Base-by-base conservation (phyloP, 2,797 vertebrate genomes). In the Avahi laniger region DNA sequence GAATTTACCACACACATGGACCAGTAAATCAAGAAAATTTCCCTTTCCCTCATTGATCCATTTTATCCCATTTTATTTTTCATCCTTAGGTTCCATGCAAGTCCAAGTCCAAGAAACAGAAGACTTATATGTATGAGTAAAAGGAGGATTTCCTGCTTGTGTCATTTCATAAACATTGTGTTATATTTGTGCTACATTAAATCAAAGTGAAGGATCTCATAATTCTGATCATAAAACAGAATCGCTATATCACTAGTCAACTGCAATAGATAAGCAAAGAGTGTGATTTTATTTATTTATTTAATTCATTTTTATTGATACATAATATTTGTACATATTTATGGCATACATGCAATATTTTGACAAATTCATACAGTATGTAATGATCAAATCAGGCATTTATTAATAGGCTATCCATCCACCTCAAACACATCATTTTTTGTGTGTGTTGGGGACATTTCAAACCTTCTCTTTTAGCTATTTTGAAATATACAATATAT, bases 1-100 rank as follows among this genome's bases (percentile, higher is more conserved):
- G 20, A 26, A 52, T 70, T 54, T 90, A 6, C 14, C 43, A 54
- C 9, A 81, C 57, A 46, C 17, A 41, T 69, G 41, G 22, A 57
- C 9, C 17, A 76, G 7, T 38, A 87, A 79, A 48, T 63, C 54
- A 65, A 83, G 12, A 89, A 61, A 17, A 46, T 38, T 35, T 89
- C 75, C 59, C n/a, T 52, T 93, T 88, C 20, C 1, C 46, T 17
- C 41, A 52, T 4, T 73, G 24, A n/a, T 28, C 17, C 14, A 57
- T 83, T 65, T 67, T n/a, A 72, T 22, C 3, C n/a, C n/a, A n/a
- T n/a, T n/a, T n/a, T n/a, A n/a, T n/a, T 54, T 95, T 93, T 89
- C 33, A 43, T 24, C 7, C 14, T 63, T 69, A 82, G 50, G 54
- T 48, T 80, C n/a, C 17, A 38, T 4, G 14, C 0, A 52, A 91